Conservation (phyloP, 1,140 invertebrate genomes). For the Oncopeltus fasciatus region DNA sequence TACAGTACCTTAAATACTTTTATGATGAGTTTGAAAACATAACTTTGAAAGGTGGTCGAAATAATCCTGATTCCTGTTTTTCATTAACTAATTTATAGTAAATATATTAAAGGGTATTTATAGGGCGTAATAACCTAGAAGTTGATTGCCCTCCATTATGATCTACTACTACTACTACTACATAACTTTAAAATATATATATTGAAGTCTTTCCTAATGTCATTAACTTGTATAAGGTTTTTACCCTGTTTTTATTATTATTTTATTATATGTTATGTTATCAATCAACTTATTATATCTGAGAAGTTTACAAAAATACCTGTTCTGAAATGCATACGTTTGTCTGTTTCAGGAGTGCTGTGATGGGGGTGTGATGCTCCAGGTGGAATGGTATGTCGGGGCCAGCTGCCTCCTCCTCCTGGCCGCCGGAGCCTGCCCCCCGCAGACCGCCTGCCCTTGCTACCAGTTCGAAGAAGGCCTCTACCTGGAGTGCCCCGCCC, state of each 20-base stretch:
- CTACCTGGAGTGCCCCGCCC: constrained; percentile 74
- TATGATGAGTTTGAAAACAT: too few relatives aligned
- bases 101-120: too few relatives aligned
- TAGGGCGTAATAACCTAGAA: too few relatives aligned
- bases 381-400: neutral
- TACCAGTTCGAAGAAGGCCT: constrained; percentile 82
- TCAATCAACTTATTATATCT: neutral
- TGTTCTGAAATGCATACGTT: neutral
- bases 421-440: constrained; percentile 38
- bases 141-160: too few relatives aligned
- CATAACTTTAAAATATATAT: neutral
- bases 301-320: neutral
- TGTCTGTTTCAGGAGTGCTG: neutral
- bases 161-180: neutral
- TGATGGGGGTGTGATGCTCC: constrained; percentile 8
- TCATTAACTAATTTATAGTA: too few relatives aligned
- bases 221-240: neutral
- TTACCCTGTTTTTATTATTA: neutral
- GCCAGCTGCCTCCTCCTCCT: neutral
- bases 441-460: constrained; percentile 67
- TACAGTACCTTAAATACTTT: too few relatives aligned
- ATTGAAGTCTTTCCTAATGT: neutral
- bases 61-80: too few relatives aligned
- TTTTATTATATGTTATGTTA: neutral
- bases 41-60: too few relatives aligned